Conservation (phyloP, 2,797 vertebrate genomes). For the Valencia hispanica region DNA sequence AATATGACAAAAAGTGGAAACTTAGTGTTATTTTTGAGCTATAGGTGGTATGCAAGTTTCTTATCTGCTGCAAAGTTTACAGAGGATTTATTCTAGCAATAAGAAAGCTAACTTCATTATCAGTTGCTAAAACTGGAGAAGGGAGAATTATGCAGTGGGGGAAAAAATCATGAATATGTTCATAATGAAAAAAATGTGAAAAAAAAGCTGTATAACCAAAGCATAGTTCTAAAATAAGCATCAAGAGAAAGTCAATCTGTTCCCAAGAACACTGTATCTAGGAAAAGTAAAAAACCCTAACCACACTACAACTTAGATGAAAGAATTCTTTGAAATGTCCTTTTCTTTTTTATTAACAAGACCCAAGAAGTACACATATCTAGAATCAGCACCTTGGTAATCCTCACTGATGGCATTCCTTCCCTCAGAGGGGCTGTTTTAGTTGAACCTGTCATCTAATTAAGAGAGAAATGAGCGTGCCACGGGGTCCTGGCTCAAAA, state of each 20-base stretch:
- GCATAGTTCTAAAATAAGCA: slow-evolving; percentile 10
- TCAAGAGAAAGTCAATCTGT: neutral
- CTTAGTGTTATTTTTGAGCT: neutral
- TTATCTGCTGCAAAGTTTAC: neutral
- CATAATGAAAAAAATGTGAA: neutral
- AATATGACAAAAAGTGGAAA: neutral
- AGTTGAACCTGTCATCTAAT: slow-evolving; percentile 60
- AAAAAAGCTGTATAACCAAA: neutral
- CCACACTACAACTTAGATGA: neutral
- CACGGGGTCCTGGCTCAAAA: slow-evolving; percentile 46
- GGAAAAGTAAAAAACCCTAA: neutral
- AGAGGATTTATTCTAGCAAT: neutral
- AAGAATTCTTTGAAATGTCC: slow-evolving; percentile 10
- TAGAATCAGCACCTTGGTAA: slow-evolving; percentile 20
- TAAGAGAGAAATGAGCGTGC: slow-evolving; percentile 54
- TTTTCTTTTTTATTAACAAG: slow-evolving; percentile 11
- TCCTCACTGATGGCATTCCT: slow-evolving; percentile 40
- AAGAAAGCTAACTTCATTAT: slow-evolving; percentile 29
- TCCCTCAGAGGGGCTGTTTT: slow-evolving; percentile 39
- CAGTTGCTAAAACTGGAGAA: slow-evolving; percentile 11
- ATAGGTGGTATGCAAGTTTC: neutral
- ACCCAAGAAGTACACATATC: slow-evolving; percentile 19
- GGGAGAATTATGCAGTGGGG: slow-evolving; percentile 10
- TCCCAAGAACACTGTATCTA: slow-evolving; percentile 4
- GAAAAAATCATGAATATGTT: slow-evolving; percentile 12